Base-by-base conservation (phyloP, 2,888 invertebrate species). In the Bombyx huttoni region DNA sequence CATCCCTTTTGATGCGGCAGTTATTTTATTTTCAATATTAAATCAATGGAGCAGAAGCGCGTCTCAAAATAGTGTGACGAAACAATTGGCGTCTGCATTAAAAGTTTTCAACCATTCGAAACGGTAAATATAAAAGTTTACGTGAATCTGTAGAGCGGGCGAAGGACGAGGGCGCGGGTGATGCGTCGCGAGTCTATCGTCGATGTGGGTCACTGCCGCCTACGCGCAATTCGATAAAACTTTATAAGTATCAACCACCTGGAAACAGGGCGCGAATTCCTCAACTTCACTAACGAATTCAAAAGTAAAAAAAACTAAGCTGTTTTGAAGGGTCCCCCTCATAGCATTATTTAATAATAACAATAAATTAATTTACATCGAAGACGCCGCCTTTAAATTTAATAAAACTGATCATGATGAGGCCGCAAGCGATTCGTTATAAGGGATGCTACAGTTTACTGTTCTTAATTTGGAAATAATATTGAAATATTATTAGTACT, bases 161-260 rank as follows among this genome's bases (percentile, higher is more conserved):
- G 74, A 75, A 78, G 80, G 75, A 72, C 75, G 73, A 67, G 74
- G 79, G 74, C 67, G 75, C 74, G 74, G 75, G 76, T 70, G 73
- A 72, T 71, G 73, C 73, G 78, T 70, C 74, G 70, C 73, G 68
- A 67, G 70, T 68, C 73, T 70, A 67, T 66, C 68, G 62, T 61
- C 73, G 70, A 87, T 84, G 74, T 85, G 82, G 87, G 87, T 86
- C 87, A 87, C 78, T 80, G 78, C 75, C 84, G 82, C 78, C 81
- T 75, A 83, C 82, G 79, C 81, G 83, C 78, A 73, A 83, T 80
- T 79, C 81, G 78, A 86, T 83, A 82, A 79, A 84, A 87, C 82
- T 78, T 81, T 74, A 71, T 73, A 73, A 81, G 67, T 75, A 73
- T 70, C 64, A 58, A 60, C 65, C 59, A 69, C 64, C 63, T 70